phyloP scores from a whole-genome alignment of 2,113 vertebrate species.

The Mesoclemmys tuberculata region DNA sequence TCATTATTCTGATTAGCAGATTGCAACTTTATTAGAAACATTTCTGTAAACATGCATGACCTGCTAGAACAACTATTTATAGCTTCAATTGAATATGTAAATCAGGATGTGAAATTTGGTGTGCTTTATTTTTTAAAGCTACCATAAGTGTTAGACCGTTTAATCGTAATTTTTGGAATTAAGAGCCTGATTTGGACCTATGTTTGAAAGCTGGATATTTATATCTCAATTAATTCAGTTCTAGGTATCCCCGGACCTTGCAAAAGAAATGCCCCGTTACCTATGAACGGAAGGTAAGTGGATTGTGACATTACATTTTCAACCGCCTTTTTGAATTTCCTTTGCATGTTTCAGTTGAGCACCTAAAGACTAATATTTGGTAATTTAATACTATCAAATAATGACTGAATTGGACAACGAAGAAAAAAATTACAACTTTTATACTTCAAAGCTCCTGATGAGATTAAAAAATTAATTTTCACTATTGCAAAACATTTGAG shows the following conservation, averaged over 20 bases:
- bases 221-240: not conserved
- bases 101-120: fast-evolving
- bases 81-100: not conserved
- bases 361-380: not conserved
- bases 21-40: not conserved
- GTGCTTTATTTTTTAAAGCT: not conserved
- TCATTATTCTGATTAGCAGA: not conserved
- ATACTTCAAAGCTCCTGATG: conserved; percentile 30
- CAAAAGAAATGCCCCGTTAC: fast-evolving
- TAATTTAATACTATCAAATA: not conserved
- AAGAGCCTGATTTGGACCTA: not conserved
- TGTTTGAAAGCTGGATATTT: not conserved
- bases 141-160: not conserved
- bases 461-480: not conserved
- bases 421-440: not conserved
- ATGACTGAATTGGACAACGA: not conserved
- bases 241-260: not conserved
- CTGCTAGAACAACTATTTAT: not conserved
- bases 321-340: not conserved
- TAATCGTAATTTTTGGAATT: not conserved
- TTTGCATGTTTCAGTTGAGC: not conserved
- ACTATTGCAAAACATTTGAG: conserved; percentile 14
- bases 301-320: not conserved
- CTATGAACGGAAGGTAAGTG: not conserved
- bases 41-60: fast-evolving